Base-by-base conservation (phyloP, 37 sponge, comb jelly and placozoan species). In the Mnemiopsis leidyi region DNA sequence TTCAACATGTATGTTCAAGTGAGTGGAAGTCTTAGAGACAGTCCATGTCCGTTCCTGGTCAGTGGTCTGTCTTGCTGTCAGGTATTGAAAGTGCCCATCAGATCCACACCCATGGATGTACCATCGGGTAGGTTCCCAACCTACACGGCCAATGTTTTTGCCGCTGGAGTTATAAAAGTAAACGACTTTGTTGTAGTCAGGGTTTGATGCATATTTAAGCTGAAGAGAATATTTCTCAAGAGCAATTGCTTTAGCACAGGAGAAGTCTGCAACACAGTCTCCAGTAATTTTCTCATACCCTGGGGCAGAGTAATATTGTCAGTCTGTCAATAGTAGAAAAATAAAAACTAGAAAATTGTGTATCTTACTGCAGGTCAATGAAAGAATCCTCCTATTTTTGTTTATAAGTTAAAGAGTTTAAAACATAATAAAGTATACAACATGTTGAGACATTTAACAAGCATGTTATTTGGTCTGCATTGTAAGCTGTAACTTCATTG, bases 71-170 rank as follows among this genome's bases (percentile, higher is more conserved):
- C 75, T 71, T 29, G 7, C 30, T 29, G 30, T 28, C 25, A 28
- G 5, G 30, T 23, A 71, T 5, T n/a, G 3, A 71, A 71, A 71
- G 30, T 7, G 20, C 5, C 75, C 75, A 18, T 71, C 30, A 18
- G n/a, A 23, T 5, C 75, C 75, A 71, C 75, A 71, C 75, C 75
- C 75, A 28, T 71, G 30, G 5, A 71, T n/a, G 75, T 71, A 71
- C 30, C 30, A 71, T 28, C 75, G 7, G 75, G 75, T 71, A 2
- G 75, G 75, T 18, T 71, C 75, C 75, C 75, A 71, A 18, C 75
- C 75, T 23, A 71, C 30, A n/a, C 75, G 25, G 5, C 75, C 75
- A 29, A 71, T 71, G 30, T n/a, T 71, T 29, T n/a, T 29, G 3
- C 75, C 75, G 75, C 3, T 29, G 2, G 25, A 29, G 75, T 71